A percentile compares a stretch with the other conserved stretches of the same genome.
Evolutionary conservation across 2,888 invertebrate genomes (phyloP).

Genomic region (Drosophila kambysellisi): DNA sequence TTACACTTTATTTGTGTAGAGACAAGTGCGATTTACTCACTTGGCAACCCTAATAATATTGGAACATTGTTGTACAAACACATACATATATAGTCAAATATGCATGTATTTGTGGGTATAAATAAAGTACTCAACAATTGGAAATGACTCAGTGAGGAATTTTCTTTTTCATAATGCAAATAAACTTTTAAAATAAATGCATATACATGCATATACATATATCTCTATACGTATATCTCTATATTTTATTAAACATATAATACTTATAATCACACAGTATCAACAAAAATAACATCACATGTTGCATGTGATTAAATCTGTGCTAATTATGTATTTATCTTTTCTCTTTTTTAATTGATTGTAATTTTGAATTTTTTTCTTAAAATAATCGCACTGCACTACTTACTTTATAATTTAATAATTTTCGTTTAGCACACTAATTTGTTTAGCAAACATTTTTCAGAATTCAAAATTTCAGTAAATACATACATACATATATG

Average conservation of each 20-base stretch:
- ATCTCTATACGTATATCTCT: neutral
- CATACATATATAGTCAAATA: neutral
- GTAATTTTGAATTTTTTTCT: neutral
- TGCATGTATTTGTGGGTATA: neutral
- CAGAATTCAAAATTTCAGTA: neutral
- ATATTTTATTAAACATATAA: neutral
- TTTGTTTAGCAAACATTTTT: neutral
- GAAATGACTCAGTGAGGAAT: neutral
- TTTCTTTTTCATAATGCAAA: neutral
- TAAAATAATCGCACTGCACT: neutral
- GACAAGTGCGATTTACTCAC: constrained; percentile 19
- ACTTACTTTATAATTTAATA: neutral
- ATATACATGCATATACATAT: neutral
- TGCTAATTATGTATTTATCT: neutral
- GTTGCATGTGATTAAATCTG: neutral
- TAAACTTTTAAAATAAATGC: neutral
- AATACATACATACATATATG: neutral
- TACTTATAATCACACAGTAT: neutral
- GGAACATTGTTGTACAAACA: neutral
- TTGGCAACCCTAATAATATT: constrained; percentile 19
- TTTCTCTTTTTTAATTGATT: neutral
- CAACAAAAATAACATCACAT: neutral
- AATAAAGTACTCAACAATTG: neutral
- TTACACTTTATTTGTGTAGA: constrained; percentile 18
- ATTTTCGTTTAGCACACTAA: neutral